Evolutionary conservation across 2,113 vertebrate genomes (phyloP).

Genomic region (Alces alces): DNA sequence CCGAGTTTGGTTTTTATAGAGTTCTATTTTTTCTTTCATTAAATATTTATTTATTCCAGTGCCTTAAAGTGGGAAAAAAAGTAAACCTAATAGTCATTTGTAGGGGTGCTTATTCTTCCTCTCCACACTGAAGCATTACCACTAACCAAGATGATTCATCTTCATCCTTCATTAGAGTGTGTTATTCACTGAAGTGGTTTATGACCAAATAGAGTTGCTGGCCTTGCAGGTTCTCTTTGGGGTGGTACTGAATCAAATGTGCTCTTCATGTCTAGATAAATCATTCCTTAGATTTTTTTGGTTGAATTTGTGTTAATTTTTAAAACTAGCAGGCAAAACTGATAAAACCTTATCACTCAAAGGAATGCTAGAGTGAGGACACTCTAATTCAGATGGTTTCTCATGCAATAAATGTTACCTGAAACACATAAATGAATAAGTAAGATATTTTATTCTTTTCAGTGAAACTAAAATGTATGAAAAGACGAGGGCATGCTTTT

Average conservation of each 20-base stretch:
- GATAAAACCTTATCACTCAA: neutral
- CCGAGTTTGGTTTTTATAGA: slow-evolving; percentile 35
- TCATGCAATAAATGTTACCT: neutral
- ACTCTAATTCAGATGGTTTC: neutral
- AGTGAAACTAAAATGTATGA: neutral
- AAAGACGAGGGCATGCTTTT: neutral
- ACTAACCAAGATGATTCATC: slow-evolving; percentile 26
- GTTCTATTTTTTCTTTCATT: slow-evolving; percentile 39
- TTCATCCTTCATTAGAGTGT: slow-evolving; percentile 57
- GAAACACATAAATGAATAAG: neutral
- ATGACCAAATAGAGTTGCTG: slow-evolving; percentile 45
- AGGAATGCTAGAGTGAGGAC: neutral
- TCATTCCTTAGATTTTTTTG: slow-evolving; percentile 14
- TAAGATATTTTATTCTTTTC: neutral
- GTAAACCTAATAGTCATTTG: slow-evolving; percentile 36
- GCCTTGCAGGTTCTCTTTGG: slow-evolving; percentile 62
- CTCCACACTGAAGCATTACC: neutral
- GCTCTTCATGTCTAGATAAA: slow-evolving; percentile 45
- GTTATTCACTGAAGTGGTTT: slow-evolving; percentile 43
- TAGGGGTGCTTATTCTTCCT: neutral
- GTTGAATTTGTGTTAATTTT: slow-evolving; percentile 57
- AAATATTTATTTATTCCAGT: slow-evolving; percentile 64
- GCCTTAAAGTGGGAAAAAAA: neutral
- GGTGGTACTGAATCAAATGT: slow-evolving; percentile 54
- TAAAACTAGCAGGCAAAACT: slow-evolving; percentile 1